Evolutionary conservation across 1,140 invertebrate species (phyloP), one percentile per base, ranked within the genome.

Genomic region (Hyles euphorbiae): DNA sequence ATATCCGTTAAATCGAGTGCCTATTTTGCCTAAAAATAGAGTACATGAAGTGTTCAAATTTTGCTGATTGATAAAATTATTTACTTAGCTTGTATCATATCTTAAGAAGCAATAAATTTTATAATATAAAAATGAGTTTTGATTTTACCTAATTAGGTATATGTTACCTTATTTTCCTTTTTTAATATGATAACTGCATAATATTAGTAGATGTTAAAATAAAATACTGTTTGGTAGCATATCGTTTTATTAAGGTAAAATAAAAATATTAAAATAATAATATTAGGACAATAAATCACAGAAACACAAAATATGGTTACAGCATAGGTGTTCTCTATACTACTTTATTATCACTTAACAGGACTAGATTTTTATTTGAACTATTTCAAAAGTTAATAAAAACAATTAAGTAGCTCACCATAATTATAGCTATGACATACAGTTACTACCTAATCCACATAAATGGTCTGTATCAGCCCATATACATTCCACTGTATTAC

Each of bases 81-180:
- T 10, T 46, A 40, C 22, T 50, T 32, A 44, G 48, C 53, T 10
- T 33, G 32, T 56, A 56, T 36, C 12, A 5, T 36, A 54, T 54
- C 6, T 44, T 59, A 60, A 46, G 44, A 62, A 62, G 60, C 57
- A 67, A 65, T 65, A 59, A 61, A 58, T 65, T 65, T 65, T 65
- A 44, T 65, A 65, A 52, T 61, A 62, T 59, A 67, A 57, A 22
- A 22, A 22, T 22, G 22, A 22, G 22, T 22, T 22, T 22, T 2
- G 22, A 22, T 22, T 22, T 22, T 22, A 22, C 22, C 22, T 22
- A 22, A 22, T 22, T 22, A 22, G 22, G 22, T 22, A 22, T 22
- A 22, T 22, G 22, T 22, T 22, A 22, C 22, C 22, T 22, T 22
- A 22, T 22, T 22, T 22, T 22, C 22, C 2, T 22, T 22, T 2